Percentiles rank a stretch among this genome's conserved stretches.
phyloP scores from a whole-genome alignment of 2,888 invertebrate genomes.

The Platycheirus albimanus region DNA sequence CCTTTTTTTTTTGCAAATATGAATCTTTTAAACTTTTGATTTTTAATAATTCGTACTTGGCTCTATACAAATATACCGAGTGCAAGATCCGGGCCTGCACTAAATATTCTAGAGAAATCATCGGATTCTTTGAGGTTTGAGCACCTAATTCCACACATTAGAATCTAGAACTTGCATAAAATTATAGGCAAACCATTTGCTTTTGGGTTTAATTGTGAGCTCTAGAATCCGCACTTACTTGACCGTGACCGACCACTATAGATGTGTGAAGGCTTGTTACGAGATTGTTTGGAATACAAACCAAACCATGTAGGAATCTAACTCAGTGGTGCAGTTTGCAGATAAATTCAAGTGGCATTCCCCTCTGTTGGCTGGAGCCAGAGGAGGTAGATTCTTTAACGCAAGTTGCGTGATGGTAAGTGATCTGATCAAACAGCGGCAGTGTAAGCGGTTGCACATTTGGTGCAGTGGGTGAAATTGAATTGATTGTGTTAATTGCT shows the following conservation, averaged over 20 bases:
- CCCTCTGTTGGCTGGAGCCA: too few relatives aligned
- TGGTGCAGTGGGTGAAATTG: slow-evolving; percentile 82
- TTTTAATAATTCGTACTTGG: slow-evolving; percentile 42
- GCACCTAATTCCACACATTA: slow-evolving; percentile 23
- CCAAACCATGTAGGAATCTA: too few relatives aligned
- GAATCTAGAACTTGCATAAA: slow-evolving; percentile 71
- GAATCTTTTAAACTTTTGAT: slow-evolving; percentile 56
- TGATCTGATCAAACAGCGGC: slow-evolving; percentile 77
- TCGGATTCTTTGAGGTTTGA: neutral
- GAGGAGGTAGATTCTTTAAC: slow-evolving; percentile 70
- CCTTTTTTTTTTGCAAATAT: slow-evolving; percentile 6
- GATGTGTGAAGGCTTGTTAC: slow-evolving; percentile 30
- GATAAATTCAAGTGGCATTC: slow-evolving; percentile 15
- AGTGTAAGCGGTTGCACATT: slow-evolving; percentile 78
- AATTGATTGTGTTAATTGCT: slow-evolving; percentile 76
- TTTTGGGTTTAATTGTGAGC: slow-evolving; percentile 48
- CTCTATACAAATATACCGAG: slow-evolving; percentile 11
- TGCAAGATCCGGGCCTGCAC: slow-evolving; percentile 16
- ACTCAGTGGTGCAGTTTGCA: too few relatives aligned
- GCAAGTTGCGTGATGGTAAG: slow-evolving; percentile 78
- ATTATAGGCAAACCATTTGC: slow-evolving; percentile 57
- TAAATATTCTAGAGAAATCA: slow-evolving; percentile 59
- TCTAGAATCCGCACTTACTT: slow-evolving; percentile 56
- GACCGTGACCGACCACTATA: slow-evolving; percentile 61
- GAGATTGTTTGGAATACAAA: slow-evolving; percentile 19